Evolutionary conservation across 2,888 invertebrate genomes (phyloP), one percentile per base, ranked within the genome.

Genomic region (Slavum lentiscoides): DNA sequence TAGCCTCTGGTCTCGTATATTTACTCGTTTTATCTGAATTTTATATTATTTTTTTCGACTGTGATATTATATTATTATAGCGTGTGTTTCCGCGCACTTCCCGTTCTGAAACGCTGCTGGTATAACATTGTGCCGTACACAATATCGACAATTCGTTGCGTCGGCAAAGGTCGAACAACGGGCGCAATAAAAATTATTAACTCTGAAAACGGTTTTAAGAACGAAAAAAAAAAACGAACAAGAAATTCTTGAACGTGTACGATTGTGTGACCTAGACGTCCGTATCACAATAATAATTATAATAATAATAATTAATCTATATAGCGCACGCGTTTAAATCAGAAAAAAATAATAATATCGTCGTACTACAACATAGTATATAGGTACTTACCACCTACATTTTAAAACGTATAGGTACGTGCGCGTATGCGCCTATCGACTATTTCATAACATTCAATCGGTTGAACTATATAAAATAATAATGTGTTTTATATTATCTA

Each of bases 1-100:
- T 72, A 64, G 55, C 62, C 80, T 80, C 72, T 80, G 72, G 43
- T 72, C 80, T 72, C 30, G 30, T 30, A 30, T 62, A 23, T 58
- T 69, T 19, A 9, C 37, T 30, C 21, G 61, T 37, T 64, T 30
- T 55, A 64, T 67, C 5, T 23, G 3, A 8, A 66, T 39, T 19
- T 39, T 61, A 61, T 23, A 11, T 39, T 72, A 72, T 4, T 30
- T 72, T 6, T 72, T 58, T 58, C 30, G 70, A 70, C 58, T 55
- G 11, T 19, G 55, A 30, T 17, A 30, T 15, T 30, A 37, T 17
- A 19, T 17, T 7, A 9, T 30, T 64, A 17, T 30, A 30, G 49
- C 49, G 15, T 49, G 15, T 49, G 30, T 30, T n/a, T 49, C 49
- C 49, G 49, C 49, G 11, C 49, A 9, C 2, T 69, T 30, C 7